Base-by-base conservation (phyloP, 2,888 invertebrate genomes). In the Drosophila falleni region DNA sequence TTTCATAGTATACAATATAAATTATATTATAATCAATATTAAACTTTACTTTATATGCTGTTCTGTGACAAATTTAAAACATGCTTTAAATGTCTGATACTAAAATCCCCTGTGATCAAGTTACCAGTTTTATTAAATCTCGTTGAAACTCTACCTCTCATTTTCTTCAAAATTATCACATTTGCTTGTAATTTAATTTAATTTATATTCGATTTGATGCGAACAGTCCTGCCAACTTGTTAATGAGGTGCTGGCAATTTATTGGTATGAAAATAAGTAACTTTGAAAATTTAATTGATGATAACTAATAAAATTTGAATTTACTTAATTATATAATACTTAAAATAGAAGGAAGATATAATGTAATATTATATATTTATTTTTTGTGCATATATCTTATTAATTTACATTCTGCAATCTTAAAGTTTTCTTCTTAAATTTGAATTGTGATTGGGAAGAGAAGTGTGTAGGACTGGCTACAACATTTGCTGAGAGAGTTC, bases 151-250 rank as follows among this genome's bases (percentile, higher is more conserved):
- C 29, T 23, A 4, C 23, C 23, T 16, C 4, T 6, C 8, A 19
- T 16, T 31, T 19, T n/a, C 29, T 19, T 13, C 13, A 13, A 16
- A 13, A 13, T 13, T 31, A 41, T 42, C 8, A 54, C 41, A 31
- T 31, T 55, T 5, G 42, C 19, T 55, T 19, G 33, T 5, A 19
- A n/a, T n/a, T 42, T n/a, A n/a, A 42, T 33, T 55, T 33, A n/a
- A 55, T 29, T 29, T 13, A 23, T n/a, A 15, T 35, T 3, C 10
- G n/a, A 23, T 51, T 51, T 26, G n/a, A 23, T 26, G 35, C 23
- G 4, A 19, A 41, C 13, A 41, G 29, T 2, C 2, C 1, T 54
- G 29, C 5, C 53, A 54, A 42, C 31, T 41, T 54, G 41, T 19
- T 54, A 16, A 8, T 19, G 15, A 3, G 5, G 39, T 41, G 54